Evolutionary conservation across 2,113 vertebrate genomes (phyloP), one percentile per base, ranked within the genome.

Genomic region (Xiphophorus maculatus): DNA sequence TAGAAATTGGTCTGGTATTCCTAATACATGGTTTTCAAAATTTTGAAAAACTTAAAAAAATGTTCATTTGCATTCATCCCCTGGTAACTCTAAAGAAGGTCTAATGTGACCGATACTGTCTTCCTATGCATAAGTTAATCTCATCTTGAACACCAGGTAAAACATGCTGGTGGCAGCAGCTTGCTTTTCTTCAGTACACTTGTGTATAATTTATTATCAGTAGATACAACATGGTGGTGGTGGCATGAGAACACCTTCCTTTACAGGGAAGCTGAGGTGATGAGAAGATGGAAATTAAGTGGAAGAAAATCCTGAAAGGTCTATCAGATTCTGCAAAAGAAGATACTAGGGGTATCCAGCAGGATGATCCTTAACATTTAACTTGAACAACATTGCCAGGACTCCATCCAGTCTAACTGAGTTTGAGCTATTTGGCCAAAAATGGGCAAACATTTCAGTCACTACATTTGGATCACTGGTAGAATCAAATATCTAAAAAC

Each of bases 311-410:
- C 8, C 51, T 58, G 10, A 9, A 58, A 58, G 22, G 7, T 8
- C 7, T 25, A 73, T 71, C 63, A 73, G 40, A 42, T 42, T 48
- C 27, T 69, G 63, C 32, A 81, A 72, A 76, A 30, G 65, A 51
- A 51, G 17, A 25, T 14, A 44, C 14, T 51, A 25, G 19, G 17
- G 7, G 51, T 28, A 22, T 58, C 25, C 51, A 58, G 51, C 25
- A n/a, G 25, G 25, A n/a, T 6, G 9, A 58, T 2, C 9, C 25
- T 11, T n/a, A n/a, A 58, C 51, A 25, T n/a, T 54, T 58, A 11
- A 58, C 8, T 9, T n/a, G 51, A 58, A 25, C 22, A 10, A n/a
- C 22, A 58, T 25, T 10, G 9, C 25, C 51, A 11, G 10, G 51
- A 58, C 51, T 58, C 51, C 22, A 54, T 54, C 48, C 5, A 1